A percentile compares a stretch with the other conserved stretches of the same genome.
Conservation (phyloP, 2,888 invertebrate species). For the Pyrrhia umbra region DNA sequence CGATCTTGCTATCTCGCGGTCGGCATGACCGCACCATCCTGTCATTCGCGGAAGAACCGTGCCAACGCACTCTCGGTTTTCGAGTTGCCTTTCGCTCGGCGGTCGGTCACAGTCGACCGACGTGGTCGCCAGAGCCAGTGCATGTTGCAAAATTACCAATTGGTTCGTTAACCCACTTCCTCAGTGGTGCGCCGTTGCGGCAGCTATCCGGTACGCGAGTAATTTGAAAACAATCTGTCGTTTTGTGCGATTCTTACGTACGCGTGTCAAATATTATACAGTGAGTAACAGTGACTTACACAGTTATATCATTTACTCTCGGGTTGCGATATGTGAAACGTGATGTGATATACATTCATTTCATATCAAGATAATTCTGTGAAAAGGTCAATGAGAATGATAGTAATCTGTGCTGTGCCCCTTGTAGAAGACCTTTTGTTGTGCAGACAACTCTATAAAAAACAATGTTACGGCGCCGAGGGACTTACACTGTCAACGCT, state of each 20-base stretch:
- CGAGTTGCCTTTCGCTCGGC: slow-evolving; percentile 83
- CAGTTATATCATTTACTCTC: slow-evolving; percentile 46
- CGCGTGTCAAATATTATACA: slow-evolving; percentile 60
- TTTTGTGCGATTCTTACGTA: slow-evolving; percentile 53
- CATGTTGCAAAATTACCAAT: slow-evolving; percentile 85
- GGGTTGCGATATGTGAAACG: slow-evolving; percentile 51
- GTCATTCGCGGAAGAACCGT: slow-evolving; percentile 85
- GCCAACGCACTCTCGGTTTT: slow-evolving; percentile 86
- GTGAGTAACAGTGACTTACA: slow-evolving; percentile 54
- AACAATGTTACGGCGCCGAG: slow-evolving; percentile 84
- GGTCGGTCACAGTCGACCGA: slow-evolving; percentile 78
- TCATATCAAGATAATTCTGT: slow-evolving; percentile 37
- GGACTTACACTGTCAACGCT: slow-evolving; percentile 86
- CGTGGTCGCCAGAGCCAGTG: slow-evolving; percentile 76
- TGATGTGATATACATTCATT: slow-evolving; percentile 47
- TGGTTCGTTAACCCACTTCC: slow-evolving; percentile 84
- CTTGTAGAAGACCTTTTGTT: slow-evolving; percentile 55
- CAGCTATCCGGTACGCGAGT: slow-evolving; percentile 73
- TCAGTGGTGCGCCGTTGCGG: slow-evolving; percentile 70
- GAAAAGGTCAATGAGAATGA: slow-evolving; percentile 58
- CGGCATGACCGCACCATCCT: slow-evolving; percentile 80
- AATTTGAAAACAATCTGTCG: slow-evolving; percentile 75
- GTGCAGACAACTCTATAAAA: slow-evolving; percentile 60
- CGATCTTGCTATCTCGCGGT: slow-evolving; percentile 85
- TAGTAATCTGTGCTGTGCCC: slow-evolving; percentile 60